Percentiles rank a stretch among this genome's conserved stretches.
These are phyloP conservation scores for Euphydryas editha DNA, from an alignment of 2,888 invertebrate species.

Conservation along the genomic window DNA sequence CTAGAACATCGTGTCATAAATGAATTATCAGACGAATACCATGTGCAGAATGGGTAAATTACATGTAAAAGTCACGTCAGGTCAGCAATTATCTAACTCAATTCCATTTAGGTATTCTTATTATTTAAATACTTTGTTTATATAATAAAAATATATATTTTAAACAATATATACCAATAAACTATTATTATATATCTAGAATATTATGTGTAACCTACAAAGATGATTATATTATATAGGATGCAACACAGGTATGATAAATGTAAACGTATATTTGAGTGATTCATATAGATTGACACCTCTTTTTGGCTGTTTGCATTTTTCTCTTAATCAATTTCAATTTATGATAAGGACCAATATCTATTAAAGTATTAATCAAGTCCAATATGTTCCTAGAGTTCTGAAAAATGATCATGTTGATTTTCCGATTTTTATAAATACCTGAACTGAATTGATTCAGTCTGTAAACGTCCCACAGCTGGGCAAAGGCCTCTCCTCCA, in stretches of 20 bases:
- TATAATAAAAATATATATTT: not conserved
- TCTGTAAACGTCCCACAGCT: no score
- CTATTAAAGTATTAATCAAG: no score
- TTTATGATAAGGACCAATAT: no score
- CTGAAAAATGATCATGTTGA: no score
- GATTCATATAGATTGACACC: not conserved
- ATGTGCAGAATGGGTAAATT: constrained; percentile 64
- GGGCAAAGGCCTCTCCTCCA: no score
- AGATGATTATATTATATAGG: not conserved
- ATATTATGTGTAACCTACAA: not conserved
- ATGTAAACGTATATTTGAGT: not conserved
- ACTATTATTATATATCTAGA: not conserved
- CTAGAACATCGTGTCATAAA: constrained; percentile 65
- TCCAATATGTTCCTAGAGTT: no score
- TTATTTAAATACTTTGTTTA: not conserved
- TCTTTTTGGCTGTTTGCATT: not conserved
- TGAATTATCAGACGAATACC: constrained; percentile 60
- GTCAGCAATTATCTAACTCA: constrained; percentile 46
- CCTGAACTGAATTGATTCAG: no score
- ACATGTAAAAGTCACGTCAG: constrained; percentile 61
- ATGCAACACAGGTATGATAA: no score
- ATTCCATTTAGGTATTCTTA: constrained; percentile 14
- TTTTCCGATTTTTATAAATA: no score
- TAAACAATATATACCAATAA: not conserved
- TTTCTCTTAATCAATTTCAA: not conserved